A percentile compares a stretch with the other conserved stretches of the same genome.
These are phyloP conservation scores for Taurulus bubalis DNA, from an alignment of 2,113 vertebrate genomes.

Conservation along the genomic window DNA sequence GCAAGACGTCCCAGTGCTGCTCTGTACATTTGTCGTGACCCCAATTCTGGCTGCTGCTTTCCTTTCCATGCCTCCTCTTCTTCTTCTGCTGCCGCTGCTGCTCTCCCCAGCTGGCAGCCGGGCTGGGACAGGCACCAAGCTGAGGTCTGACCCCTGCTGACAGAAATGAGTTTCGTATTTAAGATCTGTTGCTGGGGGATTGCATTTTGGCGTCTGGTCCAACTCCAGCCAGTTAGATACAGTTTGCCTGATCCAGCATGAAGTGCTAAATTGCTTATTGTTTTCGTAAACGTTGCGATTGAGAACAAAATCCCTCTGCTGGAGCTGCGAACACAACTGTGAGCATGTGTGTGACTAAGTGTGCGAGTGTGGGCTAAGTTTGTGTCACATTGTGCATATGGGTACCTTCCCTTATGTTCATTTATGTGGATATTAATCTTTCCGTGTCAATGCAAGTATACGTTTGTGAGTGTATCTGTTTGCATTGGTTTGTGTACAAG, in stretches of 20 bases:
- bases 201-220: slow-evolving; percentile 26
- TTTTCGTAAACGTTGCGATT: slow-evolving; percentile 42
- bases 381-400: slow-evolving; percentile 2
- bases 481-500: slow-evolving; percentile 22
- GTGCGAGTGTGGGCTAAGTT: slow-evolving; percentile 12
- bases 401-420: neutral
- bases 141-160: slow-evolving; percentile 81
- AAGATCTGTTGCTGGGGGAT: slow-evolving; percentile 57
- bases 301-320: slow-evolving; percentile 2
- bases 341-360: slow-evolving; percentile 11
- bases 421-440: neutral
- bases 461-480: neutral
- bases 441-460: neutral
- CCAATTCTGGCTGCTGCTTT: slow-evolving; percentile 53
- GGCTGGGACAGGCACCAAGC: slow-evolving; percentile 61
- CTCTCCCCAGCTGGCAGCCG: slow-evolving; percentile 46
- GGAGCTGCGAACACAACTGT: slow-evolving; percentile 32
- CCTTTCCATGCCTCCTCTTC: slow-evolving; percentile 47
- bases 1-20: slow-evolving; percentile 52
- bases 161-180: slow-evolving; percentile 70
- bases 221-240: slow-evolving; percentile 48
- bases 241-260: slow-evolving; percentile 53
- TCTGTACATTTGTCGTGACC: slow-evolving; percentile 64
- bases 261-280: slow-evolving; percentile 67
- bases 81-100: slow-evolving; percentile 23